A percentile compares a stretch with the other conserved stretches of the same genome.
phyloP scores from a whole-genome alignment of 2,113 vertebrate genomes.

The Potamarius usumacintae region DNA sequence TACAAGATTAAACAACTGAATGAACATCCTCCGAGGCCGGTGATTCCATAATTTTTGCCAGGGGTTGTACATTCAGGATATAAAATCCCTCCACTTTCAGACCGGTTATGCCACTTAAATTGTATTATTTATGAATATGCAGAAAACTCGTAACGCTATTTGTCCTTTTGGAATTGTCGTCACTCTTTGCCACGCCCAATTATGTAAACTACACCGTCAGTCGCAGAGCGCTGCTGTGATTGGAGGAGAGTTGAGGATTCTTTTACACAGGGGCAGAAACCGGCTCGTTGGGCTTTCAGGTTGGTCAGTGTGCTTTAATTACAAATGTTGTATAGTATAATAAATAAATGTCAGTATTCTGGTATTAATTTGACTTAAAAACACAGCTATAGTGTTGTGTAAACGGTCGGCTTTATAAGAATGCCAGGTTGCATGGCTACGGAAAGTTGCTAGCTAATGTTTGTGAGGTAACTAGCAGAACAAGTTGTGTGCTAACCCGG shows the following conservation, averaged over 20 bases:
- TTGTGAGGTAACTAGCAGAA: not conserved
- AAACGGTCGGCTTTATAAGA: too few relatives aligned
- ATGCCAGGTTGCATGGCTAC: not conserved
- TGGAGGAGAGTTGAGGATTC: not conserved
- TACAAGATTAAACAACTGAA: too few relatives aligned
- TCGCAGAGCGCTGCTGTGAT: not conserved
- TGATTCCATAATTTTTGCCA: too few relatives aligned
- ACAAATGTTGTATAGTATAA: not conserved
- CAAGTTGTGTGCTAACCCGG: not conserved
- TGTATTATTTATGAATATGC: not conserved
- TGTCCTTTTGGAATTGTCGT: not conserved
- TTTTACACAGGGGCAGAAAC: not conserved
- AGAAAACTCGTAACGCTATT: not conserved
- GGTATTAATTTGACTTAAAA: not conserved
- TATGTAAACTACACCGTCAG: not conserved
- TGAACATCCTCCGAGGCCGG: too few relatives aligned
- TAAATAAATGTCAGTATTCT: not conserved
- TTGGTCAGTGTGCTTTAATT: not conserved
- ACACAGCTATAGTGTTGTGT: too few relatives aligned
- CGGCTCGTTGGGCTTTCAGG: not conserved
- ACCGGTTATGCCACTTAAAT: too few relatives aligned
- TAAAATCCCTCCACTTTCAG: too few relatives aligned
- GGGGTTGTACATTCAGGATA: too few relatives aligned
- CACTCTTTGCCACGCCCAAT: not conserved
- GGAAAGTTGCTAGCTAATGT: not conserved